Base-by-base conservation (phyloP, 1,140 invertebrate species). In the Apis cerana region DNA sequence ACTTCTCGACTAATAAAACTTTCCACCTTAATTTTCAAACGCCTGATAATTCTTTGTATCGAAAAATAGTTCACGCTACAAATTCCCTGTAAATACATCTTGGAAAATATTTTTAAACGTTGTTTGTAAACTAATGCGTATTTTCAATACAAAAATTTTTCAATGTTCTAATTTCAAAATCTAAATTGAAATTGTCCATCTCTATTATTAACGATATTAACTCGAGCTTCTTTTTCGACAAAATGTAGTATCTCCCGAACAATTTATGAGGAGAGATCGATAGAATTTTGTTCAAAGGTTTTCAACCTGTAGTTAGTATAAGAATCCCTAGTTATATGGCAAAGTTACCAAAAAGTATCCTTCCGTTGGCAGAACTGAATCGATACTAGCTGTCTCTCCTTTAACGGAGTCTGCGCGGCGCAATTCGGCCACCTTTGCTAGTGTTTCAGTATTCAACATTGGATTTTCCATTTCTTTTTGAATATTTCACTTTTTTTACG, bases 281-380 rank as follows among this genome's bases (percentile, higher is more conserved):
- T 56, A 9, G 10, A 71, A 71, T 21, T 50, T 71, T n/a, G 12
- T 72, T 72, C 15, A 11, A 33, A 33, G 70, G 71, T 1, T 9
- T 71, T 59, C 21, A 21, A 75, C 8, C 12, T 17, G 23, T 58
- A 23, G 21, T 15, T 43, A 27, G 68, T 33, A 56, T 50, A 68
- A 72, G 58, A 56, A 64, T 90, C 85, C 88, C 90, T 91, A 90
- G 89, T 54, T 65, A 59, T 56, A 43, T 33, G 61, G 58, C n/a
- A 75, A 90, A 90, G 83, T 89, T 72, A 91, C 83, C 80, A 76
- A 74, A 71, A 84, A 86, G 82, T 83, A 75, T 85, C 59, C 80
- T 80, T 81, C 68, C 72, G 90, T 92, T 91, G 90, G 90, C 69
- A 91, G 72, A 75, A 89, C 91, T 91, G 90, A 92, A 91, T 91